Evolutionary conservation across 2,888 invertebrate species (phyloP), one percentile per base, ranked within the genome.

Genomic region (Nowickia ferox): DNA sequence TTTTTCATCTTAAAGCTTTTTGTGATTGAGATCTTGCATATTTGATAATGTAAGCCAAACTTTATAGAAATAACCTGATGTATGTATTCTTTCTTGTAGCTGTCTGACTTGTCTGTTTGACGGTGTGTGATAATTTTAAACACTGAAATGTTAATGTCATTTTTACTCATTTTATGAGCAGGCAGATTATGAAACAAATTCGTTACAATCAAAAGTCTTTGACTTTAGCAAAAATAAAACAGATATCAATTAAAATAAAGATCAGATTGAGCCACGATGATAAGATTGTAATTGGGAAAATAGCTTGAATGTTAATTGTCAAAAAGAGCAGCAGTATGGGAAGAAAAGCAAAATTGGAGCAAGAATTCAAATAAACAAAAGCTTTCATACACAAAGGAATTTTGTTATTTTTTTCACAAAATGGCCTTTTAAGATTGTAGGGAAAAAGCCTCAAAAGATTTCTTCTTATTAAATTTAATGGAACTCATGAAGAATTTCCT

Each of bases 21-120:
- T 48, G n/a, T 71, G 84, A 81, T 86, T 80, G 74, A 74, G 53
- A 87, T 87, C 84, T 84, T 84, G 81, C 74, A 87, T 84, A 84
- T 75, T 82, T 87, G 71, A 87, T 59, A 61, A 66, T 68, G 51
- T 68, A 81, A 81, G 48, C n/a, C 53, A 51, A 77, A 61, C 30
- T 78, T 72, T 66, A 72, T 66, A 72, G 66, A 66, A 74, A 59
- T 68, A 72, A 68, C 48, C 9, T 76, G 57, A 66, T 83, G 63
- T 57, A 65, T 83, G 63, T 65, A 82, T 76, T 77, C 65, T 83
- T 77, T 71, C 42, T 22, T 57, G 42, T 51, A 55, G 44, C 48
- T 42, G 57, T 66, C 63, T 10, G 9, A 19, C 17, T 57, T 10
- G 19, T 53, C 42, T 53, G 10, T 38, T 53, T 69, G 63, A 22